A percentile compares a stretch with the other conserved stretches of the same genome.
Evolutionary conservation across 2,113 vertebrate genomes (phyloP).

Genomic region (Daphoenositta chrysoptera): DNA sequence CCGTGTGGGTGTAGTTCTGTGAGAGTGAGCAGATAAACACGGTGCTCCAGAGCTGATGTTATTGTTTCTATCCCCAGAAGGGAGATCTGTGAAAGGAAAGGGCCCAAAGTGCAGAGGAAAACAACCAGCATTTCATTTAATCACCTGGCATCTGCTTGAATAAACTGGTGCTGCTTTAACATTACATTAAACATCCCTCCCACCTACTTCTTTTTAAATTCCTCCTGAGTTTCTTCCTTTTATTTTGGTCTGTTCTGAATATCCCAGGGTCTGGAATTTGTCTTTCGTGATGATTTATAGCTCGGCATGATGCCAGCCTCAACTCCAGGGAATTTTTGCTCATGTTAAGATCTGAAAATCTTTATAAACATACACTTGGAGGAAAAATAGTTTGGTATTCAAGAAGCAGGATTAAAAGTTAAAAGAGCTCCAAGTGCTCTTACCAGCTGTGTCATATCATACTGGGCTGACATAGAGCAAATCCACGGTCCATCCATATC

Average conservation of each 20-base stretch:
- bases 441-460: not conserved
- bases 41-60: not conserved
- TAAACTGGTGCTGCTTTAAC: not conserved
- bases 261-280: not conserved
- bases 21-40: not conserved
- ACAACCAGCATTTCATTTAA: not conserved
- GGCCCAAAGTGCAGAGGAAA: not conserved
- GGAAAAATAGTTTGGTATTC: not conserved
- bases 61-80: not conserved
- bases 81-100: not conserved
- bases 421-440: not conserved
- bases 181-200: not conserved
- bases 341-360: not conserved
- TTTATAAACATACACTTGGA: not conserved
- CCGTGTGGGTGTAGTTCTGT: not conserved
- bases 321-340: not conserved
- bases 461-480: not conserved
- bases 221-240: not conserved
- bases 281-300: not conserved
- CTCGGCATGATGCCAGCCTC: not conserved
- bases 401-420: not conserved
- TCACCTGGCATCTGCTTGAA: not conserved
- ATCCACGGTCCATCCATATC: rapidly evolving
- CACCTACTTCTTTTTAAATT: not conserved
- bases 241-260: not conserved